phyloP scores from a whole-genome alignment of 2,797 vertebrate genomes.

The Clarias fuscus region DNA sequence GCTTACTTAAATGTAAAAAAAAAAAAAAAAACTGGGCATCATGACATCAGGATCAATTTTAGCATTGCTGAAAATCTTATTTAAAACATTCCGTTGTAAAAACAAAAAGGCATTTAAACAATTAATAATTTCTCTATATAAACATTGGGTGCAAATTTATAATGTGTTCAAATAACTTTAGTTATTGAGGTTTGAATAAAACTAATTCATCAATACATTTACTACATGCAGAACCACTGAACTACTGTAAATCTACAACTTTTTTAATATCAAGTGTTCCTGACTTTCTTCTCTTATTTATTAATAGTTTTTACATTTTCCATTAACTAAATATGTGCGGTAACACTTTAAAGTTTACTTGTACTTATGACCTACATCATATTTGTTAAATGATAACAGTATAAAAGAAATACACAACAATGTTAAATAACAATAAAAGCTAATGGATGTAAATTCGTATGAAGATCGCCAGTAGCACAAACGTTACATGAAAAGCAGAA shows the following conservation, averaged over 20 bases:
- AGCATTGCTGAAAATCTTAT: background rate
- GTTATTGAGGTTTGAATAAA: background rate
- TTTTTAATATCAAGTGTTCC: background rate
- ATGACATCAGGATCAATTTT: background rate
- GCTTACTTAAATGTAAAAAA: background rate
- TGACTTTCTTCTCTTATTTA: background rate
- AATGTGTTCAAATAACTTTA: background rate
- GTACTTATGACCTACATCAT: background rate
- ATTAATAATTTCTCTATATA: background rate
- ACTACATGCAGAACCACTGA: background rate
- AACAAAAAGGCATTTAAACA: background rate
- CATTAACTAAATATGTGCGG: background rate
- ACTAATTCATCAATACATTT: too few relatives aligned
- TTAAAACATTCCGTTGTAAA: background rate
- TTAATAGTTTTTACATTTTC: background rate
- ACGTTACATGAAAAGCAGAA: background rate
- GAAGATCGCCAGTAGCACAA: background rate
- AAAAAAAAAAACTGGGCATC: background rate
- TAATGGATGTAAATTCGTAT: background rate
- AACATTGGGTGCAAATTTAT: too few relatives aligned
- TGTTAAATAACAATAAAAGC: background rate
- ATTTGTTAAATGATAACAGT: background rate
- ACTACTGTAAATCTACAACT: background rate
- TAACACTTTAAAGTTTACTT: background rate
- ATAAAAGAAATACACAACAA: background rate